Base-by-base conservation (phyloP, 2,888 invertebrate genomes). In the Schrankia costaestrigalis region DNA sequence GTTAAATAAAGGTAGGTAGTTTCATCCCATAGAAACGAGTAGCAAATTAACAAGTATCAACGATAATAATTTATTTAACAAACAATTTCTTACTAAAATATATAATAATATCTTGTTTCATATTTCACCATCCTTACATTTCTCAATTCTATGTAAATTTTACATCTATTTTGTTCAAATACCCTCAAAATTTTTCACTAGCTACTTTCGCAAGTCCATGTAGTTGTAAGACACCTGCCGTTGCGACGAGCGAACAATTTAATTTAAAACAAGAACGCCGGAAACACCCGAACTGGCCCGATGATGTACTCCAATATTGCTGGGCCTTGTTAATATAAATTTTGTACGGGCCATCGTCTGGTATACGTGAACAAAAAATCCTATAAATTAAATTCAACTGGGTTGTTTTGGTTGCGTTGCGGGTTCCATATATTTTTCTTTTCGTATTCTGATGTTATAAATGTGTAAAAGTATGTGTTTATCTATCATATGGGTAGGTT, bases 171-270 rank as follows among this genome's bases (percentile, higher is more conserved):
- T 33, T 30, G 19, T 26, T 14, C 22, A 18, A 39, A 34, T 34
- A 27, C 26, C 33, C 23, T 34, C 10, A 39, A 23, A 30, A 30
- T n/a, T n/a, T n/a, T n/a, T n/a, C n/a, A n/a, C n/a, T n/a, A n/a
- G n/a, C n/a, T n/a, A n/a, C n/a, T 33, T 38, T 34, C 23, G 3
- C 26, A 14, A 26, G 26, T 26, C 15, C 33, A 32, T 35, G 35
- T 34, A 40, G 46, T 35, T 44, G 46, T 46, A 63, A 64, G 63
- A 57, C 66, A 69, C 70, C 67, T 60, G 53, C 44, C 57, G 53
- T 45, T 56, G 65, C 12, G 66, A 52, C 56, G 62, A 24, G 62
- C 67, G 63, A 79, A 78, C 78, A 78, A 82, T 82, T 81, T 84
- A 80, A 83, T 85, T 80, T 82, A 74, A 67, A 70, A 72, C 66